phyloP scores from a whole-genome alignment of 1,140 invertebrate species.

The Drosophila pallidifrons region DNA sequence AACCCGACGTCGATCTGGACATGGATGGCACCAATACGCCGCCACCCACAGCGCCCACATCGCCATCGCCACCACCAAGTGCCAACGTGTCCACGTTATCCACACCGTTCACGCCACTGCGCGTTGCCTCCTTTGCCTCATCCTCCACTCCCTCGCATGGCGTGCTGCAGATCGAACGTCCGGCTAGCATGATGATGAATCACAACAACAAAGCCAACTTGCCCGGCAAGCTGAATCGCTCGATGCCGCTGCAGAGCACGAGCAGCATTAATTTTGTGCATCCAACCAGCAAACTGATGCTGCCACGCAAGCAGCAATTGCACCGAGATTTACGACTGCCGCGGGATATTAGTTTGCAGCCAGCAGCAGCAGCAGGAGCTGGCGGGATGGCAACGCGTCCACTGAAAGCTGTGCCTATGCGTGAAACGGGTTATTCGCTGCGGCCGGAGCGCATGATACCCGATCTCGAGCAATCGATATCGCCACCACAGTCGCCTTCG shows the following conservation, averaged over 20 bases:
- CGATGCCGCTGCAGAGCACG: slow-evolving; percentile 58
- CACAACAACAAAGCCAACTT: slow-evolving; percentile 17
- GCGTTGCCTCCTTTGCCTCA: slow-evolving; percentile 54
- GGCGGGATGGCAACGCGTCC: slow-evolving; percentile 26
- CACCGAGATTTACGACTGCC: slow-evolving; percentile 40
- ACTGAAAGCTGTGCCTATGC: slow-evolving; percentile 65
- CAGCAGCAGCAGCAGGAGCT: slow-evolving; percentile 29
- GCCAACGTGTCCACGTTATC: slow-evolving; percentile 11
- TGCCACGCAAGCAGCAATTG: slow-evolving; percentile 56
- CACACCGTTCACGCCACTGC: slow-evolving; percentile 33
- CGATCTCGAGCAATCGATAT: slow-evolving; percentile 58
- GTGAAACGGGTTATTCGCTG: slow-evolving; percentile 69
- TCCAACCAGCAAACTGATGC: slow-evolving; percentile 66
- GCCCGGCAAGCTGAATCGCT: slow-evolving; percentile 31
- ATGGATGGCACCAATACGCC: slow-evolving; percentile 67
- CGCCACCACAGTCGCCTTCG: slow-evolving; percentile 66
- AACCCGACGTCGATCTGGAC: slow-evolving; percentile 67
- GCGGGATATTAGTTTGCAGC: slow-evolving; percentile 58
- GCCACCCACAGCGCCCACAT: slow-evolving; percentile 67
- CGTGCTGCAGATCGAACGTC: slow-evolving; percentile 63
- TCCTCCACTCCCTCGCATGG: slow-evolving; percentile 44
- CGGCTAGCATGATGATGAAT: slow-evolving; percentile 29
- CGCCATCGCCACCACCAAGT: slow-evolving; percentile 62
- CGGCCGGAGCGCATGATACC: slow-evolving; percentile 72
- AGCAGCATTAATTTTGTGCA: slow-evolving; percentile 71